These are phyloP conservation scores for Andrena bucephala DNA, from an alignment of 2,888 invertebrate genomes.

Conservation along the genomic window DNA sequence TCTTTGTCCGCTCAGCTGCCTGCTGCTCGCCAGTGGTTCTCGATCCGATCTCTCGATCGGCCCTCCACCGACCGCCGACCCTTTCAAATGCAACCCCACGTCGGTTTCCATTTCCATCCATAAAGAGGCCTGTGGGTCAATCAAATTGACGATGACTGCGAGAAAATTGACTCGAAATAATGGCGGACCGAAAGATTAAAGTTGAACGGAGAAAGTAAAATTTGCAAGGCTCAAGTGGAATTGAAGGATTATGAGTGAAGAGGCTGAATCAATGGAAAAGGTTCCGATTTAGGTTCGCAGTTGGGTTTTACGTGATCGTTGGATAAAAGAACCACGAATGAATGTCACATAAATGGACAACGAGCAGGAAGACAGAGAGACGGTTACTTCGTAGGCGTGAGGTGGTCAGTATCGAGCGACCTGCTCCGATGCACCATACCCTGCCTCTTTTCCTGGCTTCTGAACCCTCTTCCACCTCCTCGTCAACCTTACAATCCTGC, in stretches of 20 bases:
- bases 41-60: conserved; percentile 57
- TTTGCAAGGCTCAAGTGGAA: too few relatives aligned
- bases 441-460: conserved; percentile 50
- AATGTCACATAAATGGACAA: background rate
- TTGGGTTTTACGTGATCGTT: too few relatives aligned
- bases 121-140: conserved; percentile 7
- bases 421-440: conserved; percentile 61
- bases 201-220: too few relatives aligned
- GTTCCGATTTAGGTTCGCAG: too few relatives aligned
- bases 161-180: background rate
- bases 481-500: conserved; percentile 39
- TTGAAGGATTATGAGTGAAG: too few relatives aligned
- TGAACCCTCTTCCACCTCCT: conserved; percentile 42
- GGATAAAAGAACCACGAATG: too few relatives aligned
- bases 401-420: conserved; percentile 72
- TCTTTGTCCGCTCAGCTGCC: conserved; percentile 85
- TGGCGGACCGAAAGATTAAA: too few relatives aligned
- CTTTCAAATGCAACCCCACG: conserved; percentile 43
- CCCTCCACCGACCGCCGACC: background rate
- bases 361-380: conserved; percentile 32
- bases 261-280: too few relatives aligned
- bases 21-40: conserved; percentile 81
- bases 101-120: conserved; percentile 19
- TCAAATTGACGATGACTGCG: background rate
- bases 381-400: conserved; percentile 60